phyloP scores from a whole-genome alignment of 2,113 vertebrate genomes.

The Anhinga anhinga region DNA sequence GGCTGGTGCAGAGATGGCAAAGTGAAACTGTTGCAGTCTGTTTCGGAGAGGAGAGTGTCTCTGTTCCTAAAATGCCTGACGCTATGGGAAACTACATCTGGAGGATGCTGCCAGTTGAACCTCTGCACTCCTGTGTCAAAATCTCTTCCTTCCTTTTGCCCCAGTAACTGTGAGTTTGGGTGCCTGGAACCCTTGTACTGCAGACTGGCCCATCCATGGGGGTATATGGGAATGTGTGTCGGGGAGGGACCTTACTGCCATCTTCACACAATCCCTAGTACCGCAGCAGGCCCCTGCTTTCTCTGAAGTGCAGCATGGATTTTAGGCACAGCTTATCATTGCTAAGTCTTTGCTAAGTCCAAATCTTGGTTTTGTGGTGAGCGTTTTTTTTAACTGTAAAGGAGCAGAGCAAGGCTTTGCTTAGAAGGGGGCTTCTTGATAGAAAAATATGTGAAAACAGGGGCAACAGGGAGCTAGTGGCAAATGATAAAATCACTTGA shows the following conservation, averaged over 20 bases:
- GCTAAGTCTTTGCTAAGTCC: too few relatives aligned
- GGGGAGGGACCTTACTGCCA: not conserved
- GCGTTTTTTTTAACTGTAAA: not conserved
- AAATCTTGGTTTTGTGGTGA: not conserved
- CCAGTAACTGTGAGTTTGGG: fast-evolving
- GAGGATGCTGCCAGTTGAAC: not conserved
- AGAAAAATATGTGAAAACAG: fast-evolving
- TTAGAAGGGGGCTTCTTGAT: not conserved
- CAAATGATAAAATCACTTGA: not conserved
- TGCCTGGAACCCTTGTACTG: not conserved
- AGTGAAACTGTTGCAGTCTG: not conserved
- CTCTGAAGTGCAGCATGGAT: not conserved
- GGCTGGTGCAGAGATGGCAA: not conserved
- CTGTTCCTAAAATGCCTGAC: not conserved
- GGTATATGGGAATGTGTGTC: fast-evolving
- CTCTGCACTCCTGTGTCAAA: not conserved
- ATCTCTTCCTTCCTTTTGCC: not conserved
- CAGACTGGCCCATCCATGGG: fast-evolving
- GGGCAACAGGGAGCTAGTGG: too few relatives aligned
- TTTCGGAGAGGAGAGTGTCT: not conserved
- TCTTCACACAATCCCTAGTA: fast-evolving
- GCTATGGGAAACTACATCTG: not conserved
- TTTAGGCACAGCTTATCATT: fast-evolving
- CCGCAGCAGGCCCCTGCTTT: not conserved
- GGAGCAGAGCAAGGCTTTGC: not conserved